These are phyloP conservation scores for Fragum whitleyi DNA, from an alignment of 2,888 invertebrate genomes.

Conservation along the genomic window DNA sequence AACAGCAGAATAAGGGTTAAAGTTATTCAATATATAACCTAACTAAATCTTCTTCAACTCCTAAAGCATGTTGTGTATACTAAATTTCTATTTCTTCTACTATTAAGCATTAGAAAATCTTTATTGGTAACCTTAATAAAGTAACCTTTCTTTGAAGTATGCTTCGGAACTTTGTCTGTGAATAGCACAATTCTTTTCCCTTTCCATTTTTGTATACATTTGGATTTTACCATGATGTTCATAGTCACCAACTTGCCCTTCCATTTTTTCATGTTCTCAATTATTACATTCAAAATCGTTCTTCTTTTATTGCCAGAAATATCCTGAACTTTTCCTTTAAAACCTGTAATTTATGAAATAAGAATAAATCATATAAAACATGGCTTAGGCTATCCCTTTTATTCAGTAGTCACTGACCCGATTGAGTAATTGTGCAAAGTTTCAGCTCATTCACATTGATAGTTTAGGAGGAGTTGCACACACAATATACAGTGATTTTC, in stretches of 20 bases:
- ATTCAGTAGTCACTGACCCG: no score
- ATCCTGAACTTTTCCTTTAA: neutral
- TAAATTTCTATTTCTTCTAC: neutral
- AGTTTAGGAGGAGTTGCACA: no score
- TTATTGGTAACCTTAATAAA: neutral
- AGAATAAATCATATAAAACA: no score
- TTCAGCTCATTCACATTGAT: no score
- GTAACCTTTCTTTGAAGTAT: neutral
- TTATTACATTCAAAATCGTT: neutral
- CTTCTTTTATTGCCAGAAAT: no score
- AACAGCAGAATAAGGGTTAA: no score
- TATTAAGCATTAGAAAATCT: constrained; percentile 5
- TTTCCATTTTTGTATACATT: constrained; percentile 2
- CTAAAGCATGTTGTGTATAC: neutral
- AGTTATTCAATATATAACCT: no score
- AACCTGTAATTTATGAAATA: neutral
- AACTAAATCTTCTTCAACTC: neutral
- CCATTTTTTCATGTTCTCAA: no score
- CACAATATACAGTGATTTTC: no score
- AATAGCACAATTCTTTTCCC: neutral
- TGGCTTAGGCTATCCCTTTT: no score
- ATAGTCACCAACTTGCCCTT: neutral
- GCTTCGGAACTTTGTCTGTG: neutral
- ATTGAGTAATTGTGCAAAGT: no score
- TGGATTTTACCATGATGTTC: neutral